phyloP scores from a whole-genome alignment of 2,113 vertebrate genomes.

The Pollachius pollachius region DNA sequence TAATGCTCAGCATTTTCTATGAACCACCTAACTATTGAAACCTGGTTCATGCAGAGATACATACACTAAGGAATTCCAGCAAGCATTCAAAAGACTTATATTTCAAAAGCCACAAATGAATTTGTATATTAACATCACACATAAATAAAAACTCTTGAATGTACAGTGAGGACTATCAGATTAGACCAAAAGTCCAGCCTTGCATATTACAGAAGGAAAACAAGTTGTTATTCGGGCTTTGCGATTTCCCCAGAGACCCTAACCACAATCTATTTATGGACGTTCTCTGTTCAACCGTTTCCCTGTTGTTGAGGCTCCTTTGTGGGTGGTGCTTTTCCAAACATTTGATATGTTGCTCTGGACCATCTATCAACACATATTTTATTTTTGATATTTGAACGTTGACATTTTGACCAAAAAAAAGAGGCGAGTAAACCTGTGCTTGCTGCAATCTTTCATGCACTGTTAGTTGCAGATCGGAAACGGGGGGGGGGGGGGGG shows the following conservation, averaged over 20 bases:
- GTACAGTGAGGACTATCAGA: conserved; percentile 18
- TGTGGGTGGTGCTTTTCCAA: conserved; percentile 64
- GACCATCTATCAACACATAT: conserved; percentile 6
- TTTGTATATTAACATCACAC: not conserved
- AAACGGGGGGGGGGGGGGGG: too few relatives aligned
- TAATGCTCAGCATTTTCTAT: conserved; percentile 15
- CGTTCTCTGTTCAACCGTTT: conserved; percentile 53
- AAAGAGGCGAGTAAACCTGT: too few relatives aligned
- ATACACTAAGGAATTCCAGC: not conserved
- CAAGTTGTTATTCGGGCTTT: conserved; percentile 66
- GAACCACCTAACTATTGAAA: conserved; percentile 2
- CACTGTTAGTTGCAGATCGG: too few relatives aligned
- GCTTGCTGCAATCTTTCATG: too few relatives aligned
- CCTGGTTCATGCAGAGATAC: conserved; percentile 1
- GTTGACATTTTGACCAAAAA: too few relatives aligned
- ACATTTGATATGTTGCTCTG: conserved; percentile 44
- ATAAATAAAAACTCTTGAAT: conserved; percentile 3
- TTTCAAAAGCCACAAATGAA: not conserved
- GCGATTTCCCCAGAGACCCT: conserved; percentile 60
- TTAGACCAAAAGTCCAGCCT: conserved; percentile 36
- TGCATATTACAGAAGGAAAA: conserved; percentile 59
- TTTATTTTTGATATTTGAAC: too few relatives aligned
- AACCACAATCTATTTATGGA: conserved; percentile 72
- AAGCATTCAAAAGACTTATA: not conserved
- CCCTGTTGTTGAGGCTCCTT: conserved; percentile 54